Base-by-base conservation (phyloP, 2,888 invertebrate genomes). In the Heteromurus nitidus region DNA sequence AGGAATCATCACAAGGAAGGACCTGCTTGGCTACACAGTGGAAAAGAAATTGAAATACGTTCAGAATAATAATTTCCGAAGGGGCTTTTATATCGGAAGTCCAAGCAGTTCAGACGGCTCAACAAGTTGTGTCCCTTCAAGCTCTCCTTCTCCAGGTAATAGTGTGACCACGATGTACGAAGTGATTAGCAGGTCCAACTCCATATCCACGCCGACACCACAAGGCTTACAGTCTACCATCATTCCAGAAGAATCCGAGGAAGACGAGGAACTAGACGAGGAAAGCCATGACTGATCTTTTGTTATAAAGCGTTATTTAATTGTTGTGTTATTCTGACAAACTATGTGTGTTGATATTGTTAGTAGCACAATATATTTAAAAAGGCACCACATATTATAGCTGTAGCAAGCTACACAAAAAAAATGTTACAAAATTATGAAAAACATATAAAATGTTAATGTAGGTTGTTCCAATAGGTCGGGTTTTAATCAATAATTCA, bases 1-100 rank as follows among this genome's bases (percentile, higher is more conserved):
- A 13, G 90, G 90, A n/a, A 88, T 90, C 18, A 88, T 90, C 16
- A 90, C 90, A 0, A 85, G 90, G n/a, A 90, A 90, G 79, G 90
- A 90, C 86, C 85, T 90, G 42, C 89, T 90, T 89, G 90, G 90
- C 1, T 90, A 89, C 85, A 88, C 86, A 60, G 87, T 90, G 65
- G 89, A 89, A 82, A 89, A 89, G 77, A 88, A 87, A 77, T 85
- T 90, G 18, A 84, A 81, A 67, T 28, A 55, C 3, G 62, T 85
- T 18, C 18, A 81, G 24, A 75, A 75, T 30, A 75, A 75, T 36
- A 75, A 75, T 22, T 9, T 55, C 3, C 50, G 75, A 3, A 50
- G 65, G 53, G 75, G 75, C 24, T 75, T 75, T 58, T 75, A 75
- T 22, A 75, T 75, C 30, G 75, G 75, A 55, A 75, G 67, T 58